Evolutionary conservation across 2,888 invertebrate genomes (phyloP), one percentile per base, ranked within the genome.

Genomic region (Drosophila emarginata): DNA sequence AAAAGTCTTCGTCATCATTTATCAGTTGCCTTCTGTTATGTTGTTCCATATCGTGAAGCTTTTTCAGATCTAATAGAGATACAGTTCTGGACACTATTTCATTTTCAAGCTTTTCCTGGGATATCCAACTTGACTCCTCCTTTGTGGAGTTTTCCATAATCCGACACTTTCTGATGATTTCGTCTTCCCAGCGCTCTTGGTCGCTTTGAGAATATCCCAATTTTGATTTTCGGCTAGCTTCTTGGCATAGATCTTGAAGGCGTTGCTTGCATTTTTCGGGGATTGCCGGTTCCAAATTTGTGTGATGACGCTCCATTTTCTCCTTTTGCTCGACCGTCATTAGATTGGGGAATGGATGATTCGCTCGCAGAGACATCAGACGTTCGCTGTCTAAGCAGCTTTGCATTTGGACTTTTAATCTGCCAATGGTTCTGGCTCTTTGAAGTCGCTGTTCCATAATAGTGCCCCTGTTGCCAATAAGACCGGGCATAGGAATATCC

Each of bases 341-440:
- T 32, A 32, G 18, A 18, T 32, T 4, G 9, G 53, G 53, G 18
- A 53, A 53, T 18, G 32, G 53, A 53, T 53, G 53, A 12, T 54
- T 15, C 54, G 36, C 36, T 9, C 36, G 54, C 2, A 36, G 6
- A 12, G 12, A 18, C 36, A 18, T 3, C 12, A 12, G 2, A 18
- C 15, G 32, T 54, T 54, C 36, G 4, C 18, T 15, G 0, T 54
- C 12, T 12, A 54, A 53, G 32, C 53, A 53, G 11, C 4, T 14
- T 53, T 53, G 14, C 28, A 28, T n/a, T 32, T 53, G 3, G 11
- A 0, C 15, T 14, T 32, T 53, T 15, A 53, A 53, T 9, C 11
- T 14, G 11, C 21, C 21, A 12, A 45, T 45, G 7, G 45, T 12
- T 12, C 12, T 21, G 11, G 45, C 45, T 2, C n/a, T 28, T 4